These are phyloP conservation scores for Poliocrania exsul DNA, from an alignment of 2,797 vertebrate genomes.

Conservation along the genomic window DNA sequence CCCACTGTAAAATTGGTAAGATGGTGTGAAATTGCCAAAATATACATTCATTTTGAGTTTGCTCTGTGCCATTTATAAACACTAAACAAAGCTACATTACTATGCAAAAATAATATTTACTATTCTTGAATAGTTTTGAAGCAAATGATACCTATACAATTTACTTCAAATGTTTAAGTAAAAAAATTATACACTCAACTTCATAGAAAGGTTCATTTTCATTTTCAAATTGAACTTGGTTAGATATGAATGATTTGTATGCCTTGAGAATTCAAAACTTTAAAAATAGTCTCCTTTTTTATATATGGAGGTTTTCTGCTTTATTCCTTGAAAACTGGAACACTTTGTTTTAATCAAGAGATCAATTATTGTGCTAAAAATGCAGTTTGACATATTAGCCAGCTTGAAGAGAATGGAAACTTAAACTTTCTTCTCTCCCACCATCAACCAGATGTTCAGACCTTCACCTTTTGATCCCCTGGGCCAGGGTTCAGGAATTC, in stretches of 20 bases:
- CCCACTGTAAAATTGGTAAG: slow-evolving; percentile 24
- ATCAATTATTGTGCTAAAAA: slow-evolving; percentile 27
- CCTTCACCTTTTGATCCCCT: slow-evolving; percentile 41
- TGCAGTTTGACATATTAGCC: slow-evolving; percentile 12
- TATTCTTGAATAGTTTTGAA: not conserved
- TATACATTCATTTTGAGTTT: slow-evolving; percentile 2
- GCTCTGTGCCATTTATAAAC: not conserved
- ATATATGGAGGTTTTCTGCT: not conserved
- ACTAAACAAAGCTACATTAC: not conserved
- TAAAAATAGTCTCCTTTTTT: not conserved
- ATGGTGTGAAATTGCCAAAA: slow-evolving; percentile 11
- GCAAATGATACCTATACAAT: not conserved
- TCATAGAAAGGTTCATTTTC: not conserved
- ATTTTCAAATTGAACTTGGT: not conserved
- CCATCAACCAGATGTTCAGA: slow-evolving; percentile 39
- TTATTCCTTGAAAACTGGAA: not conserved
- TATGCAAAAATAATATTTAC: not conserved
- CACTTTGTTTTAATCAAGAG: slow-evolving; percentile 44
- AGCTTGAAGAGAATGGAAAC: slow-evolving; percentile 24
- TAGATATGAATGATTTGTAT: not conserved
- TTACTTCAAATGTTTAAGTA: not conserved
- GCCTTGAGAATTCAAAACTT: not conserved
- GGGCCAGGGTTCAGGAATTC: slow-evolving; percentile 31
- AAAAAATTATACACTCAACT: not conserved
- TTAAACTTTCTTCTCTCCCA: slow-evolving; percentile 33